phyloP scores from a whole-genome alignment of 2,113 vertebrate species.

The Dicerorhinus sumatrensis region DNA sequence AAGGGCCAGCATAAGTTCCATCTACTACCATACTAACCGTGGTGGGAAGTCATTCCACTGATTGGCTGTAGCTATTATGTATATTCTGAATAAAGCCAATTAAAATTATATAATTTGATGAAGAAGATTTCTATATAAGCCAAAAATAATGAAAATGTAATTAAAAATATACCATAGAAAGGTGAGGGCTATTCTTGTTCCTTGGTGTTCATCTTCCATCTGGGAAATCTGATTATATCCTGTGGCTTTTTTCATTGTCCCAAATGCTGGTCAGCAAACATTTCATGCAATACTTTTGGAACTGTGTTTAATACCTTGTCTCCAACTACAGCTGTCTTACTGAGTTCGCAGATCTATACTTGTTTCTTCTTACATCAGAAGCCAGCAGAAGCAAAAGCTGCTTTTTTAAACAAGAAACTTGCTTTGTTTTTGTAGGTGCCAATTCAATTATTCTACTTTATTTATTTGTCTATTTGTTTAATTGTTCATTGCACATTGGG shows the following conservation, averaged over 20 bases:
- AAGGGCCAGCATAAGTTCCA: background rate
- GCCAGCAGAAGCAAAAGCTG: background rate
- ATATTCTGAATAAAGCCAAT: background rate
- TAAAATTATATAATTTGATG: conserved; percentile 4
- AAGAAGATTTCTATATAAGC: background rate
- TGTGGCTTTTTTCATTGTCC: background rate
- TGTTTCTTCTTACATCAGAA: conserved; percentile 17
- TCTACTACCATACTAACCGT: background rate
- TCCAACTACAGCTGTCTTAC: background rate
- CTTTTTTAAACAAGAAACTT: background rate
- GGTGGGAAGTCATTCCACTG: background rate
- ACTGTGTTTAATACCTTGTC: background rate
- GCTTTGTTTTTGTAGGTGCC: background rate
- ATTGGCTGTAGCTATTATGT: background rate
- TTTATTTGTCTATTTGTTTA: background rate
- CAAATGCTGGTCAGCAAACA: background rate
- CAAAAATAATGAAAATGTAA: background rate
- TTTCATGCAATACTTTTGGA: background rate
- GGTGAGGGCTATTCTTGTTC: background rate
- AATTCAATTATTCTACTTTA: background rate
- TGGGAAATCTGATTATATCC: background rate
- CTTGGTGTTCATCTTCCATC: background rate
- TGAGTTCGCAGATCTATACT: background rate
- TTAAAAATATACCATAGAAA: background rate
- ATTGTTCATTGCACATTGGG: background rate